Base-by-base conservation (phyloP, 2,888 invertebrate species). In the Spodoptera littoralis region DNA sequence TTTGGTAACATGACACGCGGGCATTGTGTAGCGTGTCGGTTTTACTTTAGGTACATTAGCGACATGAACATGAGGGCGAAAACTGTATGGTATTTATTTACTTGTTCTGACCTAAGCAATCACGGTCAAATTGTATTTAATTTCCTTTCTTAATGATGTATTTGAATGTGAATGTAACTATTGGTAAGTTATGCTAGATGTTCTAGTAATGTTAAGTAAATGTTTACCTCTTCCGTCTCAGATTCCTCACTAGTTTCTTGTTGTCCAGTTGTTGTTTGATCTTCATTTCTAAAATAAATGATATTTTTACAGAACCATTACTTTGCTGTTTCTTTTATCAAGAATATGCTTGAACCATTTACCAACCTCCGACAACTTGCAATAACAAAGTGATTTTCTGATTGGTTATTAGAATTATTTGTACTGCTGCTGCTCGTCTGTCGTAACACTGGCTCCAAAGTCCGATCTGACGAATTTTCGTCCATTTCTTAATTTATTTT, bases 191-290 rank as follows among this genome's bases (percentile, higher is more conserved):
- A 27, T 27, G 27, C 27, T 27, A 3, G 4, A 4, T 49, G 9
- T 13, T 11, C 11, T 50, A 36, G 36, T 27, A 18, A 44, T 22
- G 22, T 46, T 49, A 48, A 9, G 4, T 13, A 27, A 18, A 18
- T 42, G 24, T 64, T 70, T 74, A 90, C 92, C 79, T 92, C 90
- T 73, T 92, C 92, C 3, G 59, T 53, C 4, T 92, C 91, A 2
- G 88, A 79, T 36, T 91, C 91, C 41, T 91, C 92, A 43, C 78
- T 88, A 0, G 86, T 79, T 73, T 91, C 90, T 54, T 87, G 83
- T 60, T 84, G 81, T 3, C 42, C 76, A 11, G 79, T 82, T 27
- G 60, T 62, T 43, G 77, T 76, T 49, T 65, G 70, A 53, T 75
- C 76, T 22, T 70, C 65, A 60, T 82, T 85, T 70, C 90, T 90